Evolutionary conservation across 2,113 vertebrate genomes (phyloP).

Genomic region (Onychostoma macrolepis): DNA sequence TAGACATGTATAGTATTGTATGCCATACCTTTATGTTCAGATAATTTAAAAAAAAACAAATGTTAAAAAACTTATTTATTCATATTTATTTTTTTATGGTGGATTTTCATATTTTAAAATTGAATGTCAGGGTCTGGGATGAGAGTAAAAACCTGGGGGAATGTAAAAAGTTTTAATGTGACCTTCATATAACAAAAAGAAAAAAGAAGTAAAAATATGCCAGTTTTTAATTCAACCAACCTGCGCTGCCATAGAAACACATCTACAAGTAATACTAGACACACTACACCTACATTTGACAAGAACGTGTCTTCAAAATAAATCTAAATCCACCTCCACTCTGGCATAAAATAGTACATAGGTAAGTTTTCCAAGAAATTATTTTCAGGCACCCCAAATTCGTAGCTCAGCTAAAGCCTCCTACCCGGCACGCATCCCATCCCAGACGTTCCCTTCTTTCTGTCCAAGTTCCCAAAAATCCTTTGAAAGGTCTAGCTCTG

Average conservation of each 20-base stretch:
- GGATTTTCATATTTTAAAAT: background rate
- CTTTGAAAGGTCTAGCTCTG: background rate
- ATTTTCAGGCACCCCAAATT: slow-evolving; percentile 15
- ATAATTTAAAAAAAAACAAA: too few relatives aligned
- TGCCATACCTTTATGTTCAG: too few relatives aligned
- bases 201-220: too few relatives aligned
- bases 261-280: background rate
- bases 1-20: too few relatives aligned
- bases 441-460: background rate
- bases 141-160: background rate
- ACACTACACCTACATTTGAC: background rate
- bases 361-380: background rate
- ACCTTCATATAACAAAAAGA: too few relatives aligned
- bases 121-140: background rate
- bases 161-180: background rate
- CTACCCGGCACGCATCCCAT: background rate
- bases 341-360: background rate
- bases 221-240: background rate
- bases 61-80: too few relatives aligned
- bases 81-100: background rate
- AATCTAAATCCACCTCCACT: slow-evolving; percentile 17
- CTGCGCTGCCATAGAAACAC: background rate
- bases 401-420: background rate
- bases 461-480: background rate
- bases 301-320: background rate